Base-by-base conservation (phyloP, 2,113 vertebrate genomes). In the rat (Rattus norvegicus) region DNA sequence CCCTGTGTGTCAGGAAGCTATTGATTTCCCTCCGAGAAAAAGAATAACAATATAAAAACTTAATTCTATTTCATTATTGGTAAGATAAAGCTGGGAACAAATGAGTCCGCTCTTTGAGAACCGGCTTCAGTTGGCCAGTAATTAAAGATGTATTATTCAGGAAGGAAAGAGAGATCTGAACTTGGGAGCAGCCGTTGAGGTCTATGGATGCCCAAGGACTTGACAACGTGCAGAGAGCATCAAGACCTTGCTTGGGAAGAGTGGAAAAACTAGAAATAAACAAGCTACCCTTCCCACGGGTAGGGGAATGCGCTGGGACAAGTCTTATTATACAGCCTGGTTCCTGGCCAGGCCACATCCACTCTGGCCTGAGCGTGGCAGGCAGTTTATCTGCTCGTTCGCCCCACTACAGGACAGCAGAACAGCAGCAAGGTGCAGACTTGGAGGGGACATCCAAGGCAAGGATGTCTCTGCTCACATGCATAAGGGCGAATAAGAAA, bases 1-100 rank as follows among this genome's bases (percentile, higher is more conserved):
- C 0, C 26, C 3, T 39, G 92, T 94, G 72, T 95, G 85, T 92
- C 88, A 91, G 70, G 87, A 88, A 97, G 67, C 84, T 97, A 92
- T 17, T 4, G 49, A 95, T 81, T 92, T 36, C 72, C 56, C 88
- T 93, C 47, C 56, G 87, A 95, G 75, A 93, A 94, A 88, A 89
- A 86, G 49, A 93, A 76, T 52, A 61, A 84, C 43, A 77, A 67
- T 59, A 88, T 39, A 20, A 88, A 61, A 95, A 73, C 36, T 13
- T 43, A 36, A 39, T 77, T 90, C 69, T 67, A 20, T 49, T 43
- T 20, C 61, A 90, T 79, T 67, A 17, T 8, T 76, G 33, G n/a
- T 56, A 47, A 13, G n/a, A 76, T 17, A 61, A 12, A 67, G 76
- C 36, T 73, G 83, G 69, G 28, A 85, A 52, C 76, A 54, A 77